Conservation (phyloP, 2,797 vertebrate genomes). For the Staurois parvus region DNA sequence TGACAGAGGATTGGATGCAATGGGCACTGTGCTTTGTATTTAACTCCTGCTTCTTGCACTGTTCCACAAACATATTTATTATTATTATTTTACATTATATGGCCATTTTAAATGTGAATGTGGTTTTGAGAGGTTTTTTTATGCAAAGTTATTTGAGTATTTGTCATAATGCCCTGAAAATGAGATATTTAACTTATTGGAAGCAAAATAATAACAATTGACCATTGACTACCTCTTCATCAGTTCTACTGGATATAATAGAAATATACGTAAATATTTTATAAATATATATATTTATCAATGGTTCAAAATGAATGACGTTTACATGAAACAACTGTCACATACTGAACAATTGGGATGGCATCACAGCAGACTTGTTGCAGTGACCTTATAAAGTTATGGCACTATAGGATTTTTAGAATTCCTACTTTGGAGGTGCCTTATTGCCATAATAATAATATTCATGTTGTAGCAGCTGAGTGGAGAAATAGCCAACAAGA, state of each 20-base stretch:
- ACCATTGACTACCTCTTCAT: background rate
- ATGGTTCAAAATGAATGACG: slow-evolving; percentile 39
- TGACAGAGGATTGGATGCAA: background rate
- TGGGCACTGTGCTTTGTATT: background rate
- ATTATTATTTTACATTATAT: background rate
- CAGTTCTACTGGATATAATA: slow-evolving; percentile 18
- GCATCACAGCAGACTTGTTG: slow-evolving; percentile 8
- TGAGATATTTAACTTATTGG: background rate
- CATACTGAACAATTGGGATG: slow-evolving; percentile 42
- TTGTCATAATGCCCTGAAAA: background rate
- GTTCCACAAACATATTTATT: background rate
- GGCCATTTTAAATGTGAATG: background rate
- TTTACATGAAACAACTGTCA: slow-evolving; percentile 39
- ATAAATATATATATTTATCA: slow-evolving; percentile 39
- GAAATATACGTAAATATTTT: slow-evolving; percentile 43
- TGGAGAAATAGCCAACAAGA: slow-evolving; percentile 20
- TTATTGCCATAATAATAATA: slow-evolving; percentile 60
- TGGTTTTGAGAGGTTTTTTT: background rate
- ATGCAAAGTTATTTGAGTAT: no score
- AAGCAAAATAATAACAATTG: background rate
- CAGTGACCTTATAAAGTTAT: slow-evolving; percentile 45
- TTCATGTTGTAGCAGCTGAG: slow-evolving; percentile 55
- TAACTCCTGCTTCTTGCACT: no score
- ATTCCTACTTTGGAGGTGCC: slow-evolving; percentile 52
- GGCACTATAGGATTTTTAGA: slow-evolving; percentile 41